These are phyloP conservation scores for Nasonia longicornis DNA, from an alignment of 1,140 invertebrate genomes.

Conservation along the genomic window DNA sequence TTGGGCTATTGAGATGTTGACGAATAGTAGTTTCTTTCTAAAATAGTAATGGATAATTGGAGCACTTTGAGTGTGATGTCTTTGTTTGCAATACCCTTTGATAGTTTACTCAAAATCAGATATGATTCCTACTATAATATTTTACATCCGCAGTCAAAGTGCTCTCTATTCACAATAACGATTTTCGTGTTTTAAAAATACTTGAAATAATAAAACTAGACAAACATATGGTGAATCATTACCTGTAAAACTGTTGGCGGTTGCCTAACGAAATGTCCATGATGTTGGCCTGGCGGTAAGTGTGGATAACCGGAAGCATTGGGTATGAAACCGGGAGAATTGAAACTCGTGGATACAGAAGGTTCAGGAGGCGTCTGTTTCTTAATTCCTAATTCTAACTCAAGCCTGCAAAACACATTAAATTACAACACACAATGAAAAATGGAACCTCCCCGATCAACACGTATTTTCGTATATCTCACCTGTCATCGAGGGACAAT, in stretches of 20 bases:
- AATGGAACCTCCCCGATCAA: conserved; percentile 20
- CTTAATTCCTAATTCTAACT: conserved; percentile 66
- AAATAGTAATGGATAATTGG: neutral
- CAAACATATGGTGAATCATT: neutral
- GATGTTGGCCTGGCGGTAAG: conserved; percentile 49
- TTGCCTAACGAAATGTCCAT: conserved; percentile 53
- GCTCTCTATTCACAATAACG: neutral
- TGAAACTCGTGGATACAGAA: conserved; percentile 41
- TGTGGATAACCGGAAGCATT: conserved; percentile 49
- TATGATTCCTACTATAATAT: too few species aligned
- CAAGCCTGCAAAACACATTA: conserved; percentile 53
- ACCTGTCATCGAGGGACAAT: conserved; percentile 67
- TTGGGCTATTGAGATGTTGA: neutral
- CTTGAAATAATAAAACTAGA: neutral
- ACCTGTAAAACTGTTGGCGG: conserved; percentile 65
- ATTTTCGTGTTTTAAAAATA: neutral
- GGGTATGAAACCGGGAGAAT: conserved; percentile 50
- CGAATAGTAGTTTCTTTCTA: neutral
- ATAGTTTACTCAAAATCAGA: neutral
- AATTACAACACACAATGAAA: conserved; percentile 27
- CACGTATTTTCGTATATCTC: neutral
- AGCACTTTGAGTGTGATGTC: neutral
- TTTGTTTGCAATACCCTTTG: neutral
- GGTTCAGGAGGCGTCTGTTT: conserved; percentile 52
- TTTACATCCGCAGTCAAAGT: neutral